Evolutionary conservation across 2,113 vertebrate species (phyloP), one percentile per base, ranked within the genome.

Genomic region (Catharus fuscescens): DNA sequence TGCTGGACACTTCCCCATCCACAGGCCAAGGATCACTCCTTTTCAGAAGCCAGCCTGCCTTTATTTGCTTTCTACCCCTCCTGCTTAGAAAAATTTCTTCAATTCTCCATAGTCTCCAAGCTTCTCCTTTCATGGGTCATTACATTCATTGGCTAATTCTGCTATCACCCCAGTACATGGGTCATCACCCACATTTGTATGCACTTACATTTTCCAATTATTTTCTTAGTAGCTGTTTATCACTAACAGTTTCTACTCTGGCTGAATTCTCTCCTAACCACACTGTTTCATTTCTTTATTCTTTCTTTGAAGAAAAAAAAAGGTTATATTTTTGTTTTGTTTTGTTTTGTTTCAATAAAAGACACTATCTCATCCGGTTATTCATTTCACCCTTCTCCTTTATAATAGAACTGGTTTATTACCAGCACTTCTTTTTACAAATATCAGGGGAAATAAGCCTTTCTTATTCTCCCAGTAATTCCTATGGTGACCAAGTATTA

Each of bases 391-490:
- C 6, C 31, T 92, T 24, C 18, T 82, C n/a, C 16, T 92, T 93
- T 88, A 53, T 60, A 92, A 74, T 64, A 29, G 53, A 23, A 29
- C 45, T 64, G 15, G 23, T 95, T 96, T 92, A 86, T 92, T 82
- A 95, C n/a, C 36, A 86, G 56, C 72, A 38, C 26, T 83, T 86
- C 45, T 78, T 94, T 96, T 93, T 82, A 78, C 64, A 94, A 94
- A 95, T 94, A 88, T n/a, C 94, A 80, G 54, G 76, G 82, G 82
- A 96, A 94, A 90, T 88, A 83, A 91, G 23, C 44, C 19, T 88
- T 93, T 83, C 47, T 92, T 77, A 47, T 67, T 44, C 36, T 26
- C 20, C 34, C 40, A 67, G 48, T 71, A 80, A 86, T 82, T 93
- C 67, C 71, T 87, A 7, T 36, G 16, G 62, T 74, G 56, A 92